Base-by-base conservation (phyloP, 1,140 invertebrate genomes). In the Maniola jurtina region DNA sequence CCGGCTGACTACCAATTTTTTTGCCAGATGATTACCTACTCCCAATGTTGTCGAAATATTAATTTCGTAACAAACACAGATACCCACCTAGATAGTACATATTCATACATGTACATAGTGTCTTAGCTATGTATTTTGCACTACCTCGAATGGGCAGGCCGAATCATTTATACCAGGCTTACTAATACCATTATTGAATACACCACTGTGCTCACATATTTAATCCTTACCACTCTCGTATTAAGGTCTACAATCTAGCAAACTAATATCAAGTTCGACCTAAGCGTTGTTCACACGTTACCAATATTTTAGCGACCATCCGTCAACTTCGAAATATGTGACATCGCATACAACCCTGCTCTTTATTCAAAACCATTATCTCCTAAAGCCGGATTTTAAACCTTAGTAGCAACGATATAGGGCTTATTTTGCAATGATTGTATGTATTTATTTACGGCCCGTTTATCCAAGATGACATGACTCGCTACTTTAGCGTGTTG, bases 231-330 rank as follows among this genome's bases (percentile, higher is more conserved):
- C 9, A 0, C 11, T 0, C 8, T 13, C 0, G 25, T 0, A 40
- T 48, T 62, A 62, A 58, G 60, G 35, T 25, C 25, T 34, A 62
- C 3, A 40, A 48, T 68, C 14, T 36, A 14, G 3, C 0, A 55
- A 13, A 2, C 11, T 13, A 38, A 16, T 35, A 42, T 68, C 55
- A 33, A 10, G 45, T 52, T 52, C 10, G 14, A 52, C 25, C 34
- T 50, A 52, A 68, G 47, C 54, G 36, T 55, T 50, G 52, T 68
- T 68, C 56, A 68, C 61, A 68, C 56, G 61, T 68, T 54, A 64
- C 60, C 61, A 60, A 68, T 64, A 68, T 64, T 68, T 68, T 68
- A 68, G 66, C 66, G 56, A 45, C 55, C 61, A 59, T 63, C 61
- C 61, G 61, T 68, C 66, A 68, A 58, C 56, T 68, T 62, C 55